Evolutionary conservation across 2,113 vertebrate species (phyloP).

Genomic region (Rhynchopsitta pachyrhyncha): DNA sequence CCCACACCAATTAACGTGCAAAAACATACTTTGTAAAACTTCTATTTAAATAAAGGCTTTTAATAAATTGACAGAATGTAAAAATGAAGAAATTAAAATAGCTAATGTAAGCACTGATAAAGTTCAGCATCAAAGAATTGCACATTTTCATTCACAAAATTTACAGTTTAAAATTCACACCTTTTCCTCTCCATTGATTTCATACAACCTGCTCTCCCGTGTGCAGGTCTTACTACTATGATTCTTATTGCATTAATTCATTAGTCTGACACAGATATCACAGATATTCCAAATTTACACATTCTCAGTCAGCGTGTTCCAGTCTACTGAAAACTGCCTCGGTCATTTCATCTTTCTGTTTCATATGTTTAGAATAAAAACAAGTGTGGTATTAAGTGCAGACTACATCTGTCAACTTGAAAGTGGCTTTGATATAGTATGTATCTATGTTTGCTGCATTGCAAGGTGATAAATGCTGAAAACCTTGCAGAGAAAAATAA

Average conservation of each 20-base stretch:
- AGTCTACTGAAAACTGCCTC: conserved; percentile 27
- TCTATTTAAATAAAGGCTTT: not conserved
- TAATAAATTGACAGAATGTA: not conserved
- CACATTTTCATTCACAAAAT: conserved; percentile 7
- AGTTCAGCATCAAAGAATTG: not conserved
- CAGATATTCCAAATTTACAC: conserved; percentile 34
- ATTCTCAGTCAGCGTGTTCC: conserved; percentile 30
- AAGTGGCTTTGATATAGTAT: not conserved
- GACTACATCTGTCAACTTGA: not conserved
- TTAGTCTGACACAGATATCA: conserved; percentile 35
- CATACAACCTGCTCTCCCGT: not conserved
- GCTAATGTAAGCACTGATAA: not conserved
- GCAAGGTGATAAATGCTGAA: not conserved
- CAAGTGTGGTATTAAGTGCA: not conserved
- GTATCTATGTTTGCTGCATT: not conserved
- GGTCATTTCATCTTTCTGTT: not conserved
- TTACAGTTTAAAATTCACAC: not conserved
- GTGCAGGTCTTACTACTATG: conserved; percentile 16
- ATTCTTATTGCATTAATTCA: conserved; percentile 49
- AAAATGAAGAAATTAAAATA: not conserved
- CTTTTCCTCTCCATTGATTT: conserved; percentile 36
- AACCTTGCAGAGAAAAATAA: not conserved
- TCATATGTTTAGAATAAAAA: conserved; percentile 11
- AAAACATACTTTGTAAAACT: not conserved
- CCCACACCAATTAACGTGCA: not conserved